These are phyloP conservation scores for Amaurobius ferox DNA, from an alignment of 2,888 invertebrate species.

Conservation along the genomic window DNA sequence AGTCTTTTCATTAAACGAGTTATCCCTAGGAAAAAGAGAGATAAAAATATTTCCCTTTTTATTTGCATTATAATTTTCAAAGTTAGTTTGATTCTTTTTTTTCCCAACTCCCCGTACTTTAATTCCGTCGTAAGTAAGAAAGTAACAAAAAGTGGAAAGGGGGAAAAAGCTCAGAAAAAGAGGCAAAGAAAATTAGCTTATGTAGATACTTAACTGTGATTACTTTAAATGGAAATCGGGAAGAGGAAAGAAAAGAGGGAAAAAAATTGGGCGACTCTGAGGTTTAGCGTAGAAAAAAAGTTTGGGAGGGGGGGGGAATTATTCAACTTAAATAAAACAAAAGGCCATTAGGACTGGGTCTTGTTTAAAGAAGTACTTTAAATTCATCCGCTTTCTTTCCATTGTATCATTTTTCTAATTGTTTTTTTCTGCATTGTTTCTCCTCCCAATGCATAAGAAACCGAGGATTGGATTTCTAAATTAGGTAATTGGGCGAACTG, in stretches of 20 bases:
- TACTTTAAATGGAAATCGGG: constrained; percentile 15
- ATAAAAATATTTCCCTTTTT: neutral
- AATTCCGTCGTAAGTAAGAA: too few relatives aligned
- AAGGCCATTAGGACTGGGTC: constrained; percentile 54
- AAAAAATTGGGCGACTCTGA: neutral
- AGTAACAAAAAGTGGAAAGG: neutral
- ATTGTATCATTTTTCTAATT: constrained; percentile 55
- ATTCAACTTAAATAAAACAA: neutral
- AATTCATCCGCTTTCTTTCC: constrained; percentile 50
- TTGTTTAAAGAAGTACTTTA: constrained; percentile 70
- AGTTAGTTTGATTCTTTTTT: neutral
- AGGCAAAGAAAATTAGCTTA: constrained; percentile 53
- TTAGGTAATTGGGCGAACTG: neutral
- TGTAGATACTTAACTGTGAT: constrained; percentile 68
- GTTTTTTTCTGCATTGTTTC: constrained; percentile 58
- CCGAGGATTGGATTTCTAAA: neutral
- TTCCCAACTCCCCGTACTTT: too few relatives aligned
- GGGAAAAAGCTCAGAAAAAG: neutral
- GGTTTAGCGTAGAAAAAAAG: neutral
- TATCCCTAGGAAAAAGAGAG: neutral
- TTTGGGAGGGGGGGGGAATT: neutral
- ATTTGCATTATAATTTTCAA: neutral
- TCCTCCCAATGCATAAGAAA: neutral
- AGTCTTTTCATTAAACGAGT: neutral
- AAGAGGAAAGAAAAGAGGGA: neutral